phyloP scores from a whole-genome alignment of 2,113 vertebrate genomes.

The Picathartes gymnocephalus region DNA sequence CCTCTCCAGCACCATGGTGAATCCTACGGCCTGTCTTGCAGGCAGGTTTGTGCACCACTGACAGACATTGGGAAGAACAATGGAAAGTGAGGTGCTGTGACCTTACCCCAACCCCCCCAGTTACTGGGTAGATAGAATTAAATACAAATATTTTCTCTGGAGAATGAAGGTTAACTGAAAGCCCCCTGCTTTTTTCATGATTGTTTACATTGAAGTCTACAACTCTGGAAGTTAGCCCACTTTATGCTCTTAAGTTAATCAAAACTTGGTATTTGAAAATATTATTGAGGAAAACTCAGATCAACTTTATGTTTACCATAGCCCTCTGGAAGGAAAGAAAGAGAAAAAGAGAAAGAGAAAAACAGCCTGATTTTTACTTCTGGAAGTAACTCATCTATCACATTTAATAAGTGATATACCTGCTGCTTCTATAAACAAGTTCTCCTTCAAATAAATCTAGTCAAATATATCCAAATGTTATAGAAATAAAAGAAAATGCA shows the following conservation, averaged over 20 bases:
- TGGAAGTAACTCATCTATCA: neutral
- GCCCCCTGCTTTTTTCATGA: neutral
- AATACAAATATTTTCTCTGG: neutral
- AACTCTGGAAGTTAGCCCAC: neutral
- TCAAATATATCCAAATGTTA: neutral
- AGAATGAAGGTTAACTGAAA: neutral
- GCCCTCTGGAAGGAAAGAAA: slow-evolving; percentile 38
- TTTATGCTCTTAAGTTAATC: neutral
- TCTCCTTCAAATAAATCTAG: slow-evolving; percentile 10
- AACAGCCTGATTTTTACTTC: slow-evolving; percentile 24
- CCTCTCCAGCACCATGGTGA: neutral
- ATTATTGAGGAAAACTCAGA: slow-evolving; percentile 37
- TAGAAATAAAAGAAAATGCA: slow-evolving; percentile 7
- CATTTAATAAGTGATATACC: neutral
- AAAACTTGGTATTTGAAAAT: neutral
- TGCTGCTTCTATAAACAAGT: neutral
- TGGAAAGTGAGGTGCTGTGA: neutral
- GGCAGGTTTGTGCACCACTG: neutral
- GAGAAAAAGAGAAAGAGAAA: slow-evolving; percentile 37
- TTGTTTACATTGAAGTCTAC: neutral
- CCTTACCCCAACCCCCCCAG: neutral
- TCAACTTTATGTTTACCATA: slow-evolving; percentile 26
- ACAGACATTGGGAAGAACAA: neutral
- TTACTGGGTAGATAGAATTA: neutral
- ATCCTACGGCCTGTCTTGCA: neutral